Evolutionary conservation across 2,888 invertebrate species (phyloP), one percentile per base, ranked within the genome.

Genomic region (Achlya flavicornis): DNA sequence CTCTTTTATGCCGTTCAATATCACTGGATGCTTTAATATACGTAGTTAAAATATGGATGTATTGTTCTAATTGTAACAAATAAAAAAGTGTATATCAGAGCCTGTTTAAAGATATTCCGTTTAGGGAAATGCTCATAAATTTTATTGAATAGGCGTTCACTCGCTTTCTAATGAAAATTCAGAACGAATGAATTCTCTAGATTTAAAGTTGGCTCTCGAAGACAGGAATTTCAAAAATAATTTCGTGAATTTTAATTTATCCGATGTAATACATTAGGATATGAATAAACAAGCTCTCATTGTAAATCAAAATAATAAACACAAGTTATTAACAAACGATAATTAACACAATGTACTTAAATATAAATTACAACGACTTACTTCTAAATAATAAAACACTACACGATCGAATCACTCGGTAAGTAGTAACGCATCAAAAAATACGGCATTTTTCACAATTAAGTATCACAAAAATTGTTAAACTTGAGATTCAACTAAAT

Each of bases 331-430:
- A 53, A 53, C 53, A 53, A n/a, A 19, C 53, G 53, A 53, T 19
- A 53, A 53, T 53, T 53, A 53, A 53, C 53, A 53, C 10, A 53
- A 53, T 53, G 53, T 53, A 53, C 53, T 53, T 53, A 53, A 53
- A 53, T 53, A 19, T 53, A 53, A 53, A 53, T 53, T 53, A 53
- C 8, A 53, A 53, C 53, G 53, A 53, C 53, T 19, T 53, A 53
- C 3, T 8, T 53, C 53, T 53, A 53, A 53, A 19, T 19, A 19
- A 19, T 19, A 19, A 19, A n/a, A 46, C 46, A 46, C n/a, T n/a
- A 53, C 53, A 53, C 16, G 19, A 10, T 3, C 4, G 14, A 19
- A 53, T 19, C 19, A 53, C 10, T 48, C 16, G 48, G 16, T 48
- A 48, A 48, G 48, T 48, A n/a, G n/a, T 46, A 46, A n/a, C n/a